These are phyloP conservation scores for Callyntrura sp. DNA, from an alignment of 2,888 invertebrate genomes.

Conservation along the genomic window DNA sequence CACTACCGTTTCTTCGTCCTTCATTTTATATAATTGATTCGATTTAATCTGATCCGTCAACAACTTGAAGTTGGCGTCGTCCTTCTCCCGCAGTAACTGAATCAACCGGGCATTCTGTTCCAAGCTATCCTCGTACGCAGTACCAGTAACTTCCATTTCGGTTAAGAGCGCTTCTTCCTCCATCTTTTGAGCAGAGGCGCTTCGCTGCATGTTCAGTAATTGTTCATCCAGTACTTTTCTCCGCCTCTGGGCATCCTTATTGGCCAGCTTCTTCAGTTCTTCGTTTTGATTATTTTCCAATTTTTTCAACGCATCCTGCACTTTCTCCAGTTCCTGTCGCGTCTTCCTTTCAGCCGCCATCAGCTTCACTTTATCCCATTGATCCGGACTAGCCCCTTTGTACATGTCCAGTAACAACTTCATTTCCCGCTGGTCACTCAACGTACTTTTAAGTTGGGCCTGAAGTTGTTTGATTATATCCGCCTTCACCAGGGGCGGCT, in stretches of 20 bases:
- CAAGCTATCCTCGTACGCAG: no score
- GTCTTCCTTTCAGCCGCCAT: constrained; percentile 98
- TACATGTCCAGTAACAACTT: constrained; percentile 98
- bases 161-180: constrained; percentile 99
- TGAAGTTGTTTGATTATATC: no score
- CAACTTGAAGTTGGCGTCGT: constrained; percentile 99
- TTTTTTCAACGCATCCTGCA: constrained; percentile 94
- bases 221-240: constrained; percentile 98
- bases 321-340: constrained; percentile 95
- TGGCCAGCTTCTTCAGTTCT: constrained; percentile 95
- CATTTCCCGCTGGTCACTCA: constrained; percentile 97
- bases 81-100: constrained; percentile 97
- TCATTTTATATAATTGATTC: constrained; percentile 97
- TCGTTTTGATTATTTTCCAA: constrained; percentile 94
- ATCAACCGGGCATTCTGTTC: constrained; percentile 96
- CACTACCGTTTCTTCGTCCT: constrained; percentile 97
- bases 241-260: constrained; percentile 97
- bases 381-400: constrained; percentile 98
- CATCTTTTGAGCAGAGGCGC: constrained; percentile 87
- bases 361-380: constrained; percentile 97
- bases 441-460: constrained; percentile 90
- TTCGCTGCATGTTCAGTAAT: constrained; percentile 86
- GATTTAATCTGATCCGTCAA: constrained; percentile 99
- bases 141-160: no score
- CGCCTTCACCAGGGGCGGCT: no score